Conservation (phyloP, 35 echinoderm and acorn worm species). For the Diadema setosum region DNA sequence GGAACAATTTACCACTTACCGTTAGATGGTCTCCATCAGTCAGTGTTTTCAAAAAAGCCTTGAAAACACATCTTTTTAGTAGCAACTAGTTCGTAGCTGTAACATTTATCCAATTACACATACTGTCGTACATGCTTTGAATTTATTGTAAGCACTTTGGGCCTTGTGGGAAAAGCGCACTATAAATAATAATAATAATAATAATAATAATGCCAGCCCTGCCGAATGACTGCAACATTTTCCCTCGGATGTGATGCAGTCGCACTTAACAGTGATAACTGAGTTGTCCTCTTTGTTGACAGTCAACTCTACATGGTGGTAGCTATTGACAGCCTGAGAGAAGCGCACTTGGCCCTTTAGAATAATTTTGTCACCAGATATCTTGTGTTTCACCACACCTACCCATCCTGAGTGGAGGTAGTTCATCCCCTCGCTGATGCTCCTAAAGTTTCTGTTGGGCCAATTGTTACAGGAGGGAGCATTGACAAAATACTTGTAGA, state of each 20-base stretch:
- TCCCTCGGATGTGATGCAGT: constrained; percentile 27
- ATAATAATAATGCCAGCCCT: too few relatives aligned
- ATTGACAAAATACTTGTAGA: neutral
- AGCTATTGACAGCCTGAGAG: constrained; percentile 12
- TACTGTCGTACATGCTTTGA: too few relatives aligned
- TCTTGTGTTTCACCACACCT: neutral
- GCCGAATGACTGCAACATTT: neutral
- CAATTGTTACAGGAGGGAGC: constrained; percentile 13
- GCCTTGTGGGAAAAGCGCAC: too few relatives aligned
- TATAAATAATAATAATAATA: too few relatives aligned
- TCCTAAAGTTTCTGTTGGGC: constrained; percentile 18
- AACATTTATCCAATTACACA: too few relatives aligned
- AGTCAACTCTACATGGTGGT: constrained; percentile 3
- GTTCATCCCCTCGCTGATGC: constrained; percentile 38
- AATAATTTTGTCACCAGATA: neutral
- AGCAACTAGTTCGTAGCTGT: too few relatives aligned
- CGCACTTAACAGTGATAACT: neutral
- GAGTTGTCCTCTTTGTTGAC: neutral
- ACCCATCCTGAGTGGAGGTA: constrained; percentile 37
- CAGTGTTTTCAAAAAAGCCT: too few relatives aligned
- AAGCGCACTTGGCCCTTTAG: neutral
- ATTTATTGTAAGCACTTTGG: too few relatives aligned
- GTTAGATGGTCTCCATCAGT: too few relatives aligned
- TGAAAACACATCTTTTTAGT: too few relatives aligned
- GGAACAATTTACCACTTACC: too few relatives aligned